Conservation (phyloP, 1,140 invertebrate species). For the Pseudobourletiella spinata region DNA sequence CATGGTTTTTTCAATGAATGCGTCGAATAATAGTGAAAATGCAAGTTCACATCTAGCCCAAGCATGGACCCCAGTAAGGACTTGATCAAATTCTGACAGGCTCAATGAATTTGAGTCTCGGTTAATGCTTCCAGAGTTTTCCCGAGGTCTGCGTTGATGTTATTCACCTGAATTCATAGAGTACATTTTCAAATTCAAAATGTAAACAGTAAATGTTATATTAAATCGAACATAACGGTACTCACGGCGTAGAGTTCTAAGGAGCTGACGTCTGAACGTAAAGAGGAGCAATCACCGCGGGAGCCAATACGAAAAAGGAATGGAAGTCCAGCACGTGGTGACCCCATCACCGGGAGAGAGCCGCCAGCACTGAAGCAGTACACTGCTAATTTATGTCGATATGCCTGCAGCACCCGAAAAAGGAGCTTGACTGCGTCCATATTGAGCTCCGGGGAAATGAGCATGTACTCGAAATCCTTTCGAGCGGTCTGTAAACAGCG, state of each 20-base stretch:
- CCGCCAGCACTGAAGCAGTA: conserved; percentile 42
- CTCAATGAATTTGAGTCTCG: neutral
- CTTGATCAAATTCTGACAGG: neutral
- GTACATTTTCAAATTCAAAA: neutral
- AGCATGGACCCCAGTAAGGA: too few relatives aligned
- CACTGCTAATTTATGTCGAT: conserved; percentile 40
- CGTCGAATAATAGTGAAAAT: neutral
- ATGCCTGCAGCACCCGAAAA: conserved; percentile 41
- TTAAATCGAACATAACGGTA: neutral
- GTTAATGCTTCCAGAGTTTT: conserved; percentile 8
- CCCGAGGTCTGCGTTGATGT: conserved; percentile 28
- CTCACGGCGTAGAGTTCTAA: conserved; percentile 38
- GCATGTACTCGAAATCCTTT: conserved; percentile 45
- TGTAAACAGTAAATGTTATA: neutral
- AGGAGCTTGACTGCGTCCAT: conserved; percentile 41
- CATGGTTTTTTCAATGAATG: too few relatives aligned
- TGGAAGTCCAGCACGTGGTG: conserved; percentile 21
- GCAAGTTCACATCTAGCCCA: neutral
- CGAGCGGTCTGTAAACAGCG: conserved; percentile 39
- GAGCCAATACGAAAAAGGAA: conserved; percentile 37
- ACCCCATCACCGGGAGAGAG: conserved; percentile 39
- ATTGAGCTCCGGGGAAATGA: conserved; percentile 39
- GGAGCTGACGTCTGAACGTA: conserved; percentile 39
- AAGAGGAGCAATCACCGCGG: conserved; percentile 37
- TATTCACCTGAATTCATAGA: conserved; percentile 19